phyloP scores from a whole-genome alignment of 2,797 vertebrate species.

The Chromobotia macracanthus region DNA sequence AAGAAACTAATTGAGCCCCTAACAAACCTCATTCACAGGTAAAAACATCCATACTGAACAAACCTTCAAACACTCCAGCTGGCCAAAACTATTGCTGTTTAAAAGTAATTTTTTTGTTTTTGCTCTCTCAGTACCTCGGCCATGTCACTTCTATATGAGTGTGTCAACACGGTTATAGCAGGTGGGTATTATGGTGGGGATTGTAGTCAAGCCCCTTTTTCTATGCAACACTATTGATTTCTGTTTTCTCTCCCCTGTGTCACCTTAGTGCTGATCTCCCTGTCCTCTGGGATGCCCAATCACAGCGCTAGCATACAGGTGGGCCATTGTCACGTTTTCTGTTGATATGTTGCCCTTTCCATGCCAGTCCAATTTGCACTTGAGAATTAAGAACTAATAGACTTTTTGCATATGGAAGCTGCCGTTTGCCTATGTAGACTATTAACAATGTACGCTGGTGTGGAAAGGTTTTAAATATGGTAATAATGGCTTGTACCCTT shows the following conservation, averaged over 20 bases:
- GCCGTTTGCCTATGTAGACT: not conserved
- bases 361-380: constrained; percentile 54
- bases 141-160: constrained; percentile 98
- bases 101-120: constrained; percentile 1
- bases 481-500: constrained; percentile 62
- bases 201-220: not conserved
- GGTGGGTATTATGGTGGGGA: constrained; percentile 79
- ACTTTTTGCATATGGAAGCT: not conserved
- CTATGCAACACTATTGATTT: not conserved
- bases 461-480: constrained; percentile 58
- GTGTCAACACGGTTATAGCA: constrained; percentile 99
- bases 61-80: not conserved
- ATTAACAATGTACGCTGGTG: constrained; percentile 49
- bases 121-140: constrained; percentile 88
- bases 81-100: not conserved
- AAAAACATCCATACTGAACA: not conserved
- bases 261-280: constrained; percentile 91
- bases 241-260: constrained; percentile 40
- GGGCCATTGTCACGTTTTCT: constrained; percentile 54
- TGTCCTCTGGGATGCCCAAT: constrained; percentile 99
- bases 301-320: constrained; percentile 99
- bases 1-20: constrained; percentile 98
- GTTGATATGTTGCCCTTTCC: constrained; percentile 59
- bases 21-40: constrained; percentile 99
- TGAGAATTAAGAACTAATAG: too few relatives aligned